phyloP scores from a whole-genome alignment of 2,113 vertebrate species.

The Anseranas semipalmata region DNA sequence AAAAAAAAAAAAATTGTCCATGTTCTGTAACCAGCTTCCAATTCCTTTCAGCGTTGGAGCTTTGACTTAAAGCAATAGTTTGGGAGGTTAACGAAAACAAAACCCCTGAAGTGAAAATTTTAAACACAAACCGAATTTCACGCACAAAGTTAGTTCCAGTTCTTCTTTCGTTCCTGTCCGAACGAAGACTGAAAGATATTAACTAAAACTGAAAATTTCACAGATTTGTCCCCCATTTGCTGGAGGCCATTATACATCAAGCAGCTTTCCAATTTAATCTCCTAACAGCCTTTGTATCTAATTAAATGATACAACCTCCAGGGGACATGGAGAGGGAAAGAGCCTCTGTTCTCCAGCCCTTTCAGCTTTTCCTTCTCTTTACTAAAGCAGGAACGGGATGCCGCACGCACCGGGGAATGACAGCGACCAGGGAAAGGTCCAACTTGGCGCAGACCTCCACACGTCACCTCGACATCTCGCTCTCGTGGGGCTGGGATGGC shows the following conservation, averaged over 20 bases:
- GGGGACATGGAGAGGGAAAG: not conserved
- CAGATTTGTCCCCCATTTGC: not conserved
- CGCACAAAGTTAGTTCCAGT: not conserved
- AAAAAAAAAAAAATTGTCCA: not conserved
- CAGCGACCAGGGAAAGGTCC: fast-evolving
- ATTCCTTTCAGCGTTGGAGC: not conserved
- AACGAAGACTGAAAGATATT: not conserved
- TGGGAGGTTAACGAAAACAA: not conserved
- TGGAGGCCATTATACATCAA: not conserved
- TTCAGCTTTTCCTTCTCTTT: not conserved
- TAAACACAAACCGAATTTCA: not conserved
- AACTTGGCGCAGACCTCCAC: not conserved
- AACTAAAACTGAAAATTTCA: not conserved
- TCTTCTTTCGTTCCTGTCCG: not conserved
- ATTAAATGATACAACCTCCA: not conserved
- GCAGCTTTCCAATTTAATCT: not conserved
- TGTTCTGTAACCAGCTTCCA: not conserved
- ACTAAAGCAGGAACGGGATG: not conserved
- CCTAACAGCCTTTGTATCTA: not conserved
- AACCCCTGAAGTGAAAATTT: not conserved
- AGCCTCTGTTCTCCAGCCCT: not conserved
- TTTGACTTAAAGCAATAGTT: not conserved
- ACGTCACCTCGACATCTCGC: fast-evolving
- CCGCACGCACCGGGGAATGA: not conserved
- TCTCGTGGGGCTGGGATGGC: fast-evolving